Conservation (phyloP, 2,797 vertebrate species). For the Muraenolepis orangiensis region DNA sequence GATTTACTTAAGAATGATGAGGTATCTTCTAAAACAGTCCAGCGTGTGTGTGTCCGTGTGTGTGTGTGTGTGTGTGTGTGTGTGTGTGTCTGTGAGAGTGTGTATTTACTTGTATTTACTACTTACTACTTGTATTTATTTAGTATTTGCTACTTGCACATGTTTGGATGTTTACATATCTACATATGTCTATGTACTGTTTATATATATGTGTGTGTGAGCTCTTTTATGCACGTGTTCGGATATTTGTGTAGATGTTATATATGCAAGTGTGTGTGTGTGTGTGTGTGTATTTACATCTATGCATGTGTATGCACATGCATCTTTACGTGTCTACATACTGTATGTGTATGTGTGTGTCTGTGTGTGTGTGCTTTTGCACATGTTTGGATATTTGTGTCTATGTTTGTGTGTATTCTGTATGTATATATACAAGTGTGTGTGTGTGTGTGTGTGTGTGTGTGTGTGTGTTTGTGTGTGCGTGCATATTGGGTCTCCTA, state of each 20-base stretch:
- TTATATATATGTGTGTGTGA: background rate
- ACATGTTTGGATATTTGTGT: too few relatives aligned
- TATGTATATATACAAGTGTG: background rate
- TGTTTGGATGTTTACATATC: too few relatives aligned
- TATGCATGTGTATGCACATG: too few relatives aligned
- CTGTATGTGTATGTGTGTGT: background rate
- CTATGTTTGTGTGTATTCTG: too few relatives aligned
- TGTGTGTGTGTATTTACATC: background rate
- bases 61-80: background rate
- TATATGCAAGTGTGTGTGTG: background rate
- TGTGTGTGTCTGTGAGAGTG: background rate
- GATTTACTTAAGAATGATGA: background rate
- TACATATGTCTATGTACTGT: background rate
- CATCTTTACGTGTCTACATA: too few relatives aligned
- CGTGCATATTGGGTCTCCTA: slow-evolving; percentile 27
- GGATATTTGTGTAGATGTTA: slow-evolving; percentile 1
- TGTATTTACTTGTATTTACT: background rate
- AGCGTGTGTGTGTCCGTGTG: background rate
- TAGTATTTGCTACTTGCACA: too few relatives aligned
- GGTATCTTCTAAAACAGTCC: background rate
- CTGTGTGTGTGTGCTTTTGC: too few relatives aligned
- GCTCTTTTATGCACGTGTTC: background rate
- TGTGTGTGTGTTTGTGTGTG: slow-evolving; percentile 9
- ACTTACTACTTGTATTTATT: too few relatives aligned
- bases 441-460: background rate